These are phyloP conservation scores for Campopleginae sp. DNA, from an alignment of 2,888 invertebrate genomes.

Conservation along the genomic window DNA sequence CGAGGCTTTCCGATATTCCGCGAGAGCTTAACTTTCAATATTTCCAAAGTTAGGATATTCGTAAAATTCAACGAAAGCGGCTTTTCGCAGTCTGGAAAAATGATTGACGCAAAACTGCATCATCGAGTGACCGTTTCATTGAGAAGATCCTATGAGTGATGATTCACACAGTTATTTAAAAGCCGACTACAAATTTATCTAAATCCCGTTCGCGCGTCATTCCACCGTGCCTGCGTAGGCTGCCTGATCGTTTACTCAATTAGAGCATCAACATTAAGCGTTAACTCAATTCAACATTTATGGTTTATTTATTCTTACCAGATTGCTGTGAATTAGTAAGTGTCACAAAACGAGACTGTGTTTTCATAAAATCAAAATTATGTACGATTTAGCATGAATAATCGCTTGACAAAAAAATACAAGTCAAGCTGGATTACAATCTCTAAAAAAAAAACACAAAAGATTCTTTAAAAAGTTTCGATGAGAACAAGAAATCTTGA, in stretches of 20 bases:
- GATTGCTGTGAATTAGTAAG: neutral
- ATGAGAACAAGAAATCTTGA: too few species aligned
- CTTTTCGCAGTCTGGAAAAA: neutral
- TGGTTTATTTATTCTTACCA: neutral
- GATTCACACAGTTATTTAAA: neutral
- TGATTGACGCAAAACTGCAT: conserved; percentile 36
- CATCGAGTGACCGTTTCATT: conserved; percentile 6
- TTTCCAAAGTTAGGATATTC: neutral
- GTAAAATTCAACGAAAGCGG: neutral
- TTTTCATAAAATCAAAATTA: too few species aligned
- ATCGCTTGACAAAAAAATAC: too few species aligned
- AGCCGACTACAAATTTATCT: conserved; percentile 40
- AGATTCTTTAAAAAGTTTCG: too few species aligned
- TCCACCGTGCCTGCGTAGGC: conserved; percentile 4
- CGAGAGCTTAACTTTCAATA: neutral
- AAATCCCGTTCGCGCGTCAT: conserved; percentile 46
- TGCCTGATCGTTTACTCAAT: conserved; percentile 7
- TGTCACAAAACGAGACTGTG: neutral
- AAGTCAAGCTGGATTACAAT: too few species aligned
- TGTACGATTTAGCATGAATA: too few species aligned
- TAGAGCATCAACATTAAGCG: neutral
- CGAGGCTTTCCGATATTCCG: too few species aligned
- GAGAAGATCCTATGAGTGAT: conserved; percentile 25
- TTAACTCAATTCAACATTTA: neutral
- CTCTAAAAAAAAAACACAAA: too few species aligned